Conservation (phyloP, 2,113 vertebrate genomes). For the Bombycilla garrulus region DNA sequence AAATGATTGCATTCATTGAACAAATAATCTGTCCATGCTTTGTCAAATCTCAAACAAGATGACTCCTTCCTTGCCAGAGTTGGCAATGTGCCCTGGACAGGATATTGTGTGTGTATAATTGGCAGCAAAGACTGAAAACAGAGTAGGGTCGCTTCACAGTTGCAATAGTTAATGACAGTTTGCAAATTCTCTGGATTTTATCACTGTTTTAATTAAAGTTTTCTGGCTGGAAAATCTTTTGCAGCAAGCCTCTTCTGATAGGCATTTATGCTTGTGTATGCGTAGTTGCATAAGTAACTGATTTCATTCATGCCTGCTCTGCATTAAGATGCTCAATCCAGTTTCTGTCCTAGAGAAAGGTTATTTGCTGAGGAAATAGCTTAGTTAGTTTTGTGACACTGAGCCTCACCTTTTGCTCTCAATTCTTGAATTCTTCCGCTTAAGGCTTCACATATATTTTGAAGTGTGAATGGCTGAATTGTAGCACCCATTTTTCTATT, state of each 20-base stretch:
- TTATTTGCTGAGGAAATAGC: not conserved
- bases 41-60: constrained; percentile 18
- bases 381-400: not conserved
- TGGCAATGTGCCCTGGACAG: not conserved
- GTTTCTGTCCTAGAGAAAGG: not conserved
- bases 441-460: not conserved
- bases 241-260: not conserved
- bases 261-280: not conserved
- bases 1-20: not conserved
- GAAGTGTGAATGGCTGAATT: not conserved
- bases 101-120: not conserved
- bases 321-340: not conserved
- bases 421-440: not conserved
- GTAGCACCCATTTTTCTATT: not conserved
- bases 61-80: not conserved
- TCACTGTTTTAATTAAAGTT: not conserved
- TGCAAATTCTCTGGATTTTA: not conserved
- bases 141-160: not conserved
- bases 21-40: not conserved
- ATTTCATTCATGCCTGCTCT: not conserved
- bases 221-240: not conserved
- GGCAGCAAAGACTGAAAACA: not conserved
- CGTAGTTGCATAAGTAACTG: not conserved
- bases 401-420: not conserved
- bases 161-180: not conserved